Evolutionary conservation across 2,113 vertebrate species (phyloP), one percentile per base, ranked within the genome.

Genomic region (Colinus virginianus): DNA sequence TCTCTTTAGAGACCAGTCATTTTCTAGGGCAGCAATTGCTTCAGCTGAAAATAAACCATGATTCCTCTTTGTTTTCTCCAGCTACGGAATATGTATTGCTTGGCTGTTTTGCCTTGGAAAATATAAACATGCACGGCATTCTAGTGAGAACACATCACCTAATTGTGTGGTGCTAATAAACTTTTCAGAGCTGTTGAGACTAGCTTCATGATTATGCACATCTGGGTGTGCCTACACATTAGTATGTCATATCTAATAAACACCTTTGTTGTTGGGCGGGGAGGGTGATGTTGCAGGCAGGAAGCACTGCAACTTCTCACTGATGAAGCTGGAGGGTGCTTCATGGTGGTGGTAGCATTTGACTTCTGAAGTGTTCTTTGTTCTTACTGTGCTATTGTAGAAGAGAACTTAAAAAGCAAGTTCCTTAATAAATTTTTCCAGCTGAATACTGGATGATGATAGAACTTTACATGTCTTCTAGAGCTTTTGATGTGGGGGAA

Each of bases 51-150:
- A 18, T 23, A 64, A 48, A 43, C 26, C 22, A 25, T 66, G 1
- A 0, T 18, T 90, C 55, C n/a, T 28, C 20, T 21, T 48, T 11
- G 0, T 78, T 79, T 87, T 77, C 23, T 74, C 40, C 64, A 51
- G 38, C 36, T 49, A 5, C 62, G n/a, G 19, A 20, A 10, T 67
- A 22, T 17, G 4, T 19, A 20, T 15, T 71, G n/a, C n/a, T 55
- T 67, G 38, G 25, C 7, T 84, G 11, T 79, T 90, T 59, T 59
- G 63, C 67, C 16, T 55, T 89, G 81, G 71, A 92, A 76, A 69
- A 55, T 17, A 26, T 0, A 81, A 86, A 38, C 8, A 12, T 17
- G 13, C 11, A 5, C 7, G 45, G 4, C 7, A 2, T 87, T 79
- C 19, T 85, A 30, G 22, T 34, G 38, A 8, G 11, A 49, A 30